Evolutionary conservation across 2,113 vertebrate species (phyloP).

Genomic region (Tragelaphus buxtoni): DNA sequence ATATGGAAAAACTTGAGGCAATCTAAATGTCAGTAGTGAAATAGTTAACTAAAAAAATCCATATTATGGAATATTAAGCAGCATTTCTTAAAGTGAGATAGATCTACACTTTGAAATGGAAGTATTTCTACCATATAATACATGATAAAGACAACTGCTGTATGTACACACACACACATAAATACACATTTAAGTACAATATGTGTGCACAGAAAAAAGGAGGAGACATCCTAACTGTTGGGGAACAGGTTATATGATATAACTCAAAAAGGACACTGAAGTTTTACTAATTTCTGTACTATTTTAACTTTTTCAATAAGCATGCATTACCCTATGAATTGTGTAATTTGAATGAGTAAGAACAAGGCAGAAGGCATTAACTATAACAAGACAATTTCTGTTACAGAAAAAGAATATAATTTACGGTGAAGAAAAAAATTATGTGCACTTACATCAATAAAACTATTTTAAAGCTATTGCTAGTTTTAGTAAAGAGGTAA

Average conservation of each 20-base stretch:
- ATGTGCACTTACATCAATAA: neutral
- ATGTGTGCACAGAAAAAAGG: neutral
- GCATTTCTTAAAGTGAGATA: neutral
- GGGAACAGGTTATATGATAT: neutral
- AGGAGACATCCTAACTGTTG: neutral
- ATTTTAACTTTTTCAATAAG: conserved; percentile 8
- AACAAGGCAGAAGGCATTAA: neutral
- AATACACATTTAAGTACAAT: neutral
- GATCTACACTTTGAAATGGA: neutral
- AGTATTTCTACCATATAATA: neutral
- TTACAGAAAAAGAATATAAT: neutral
- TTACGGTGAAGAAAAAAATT: neutral
- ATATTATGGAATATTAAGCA: neutral
- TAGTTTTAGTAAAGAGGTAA: conserved; percentile 1
- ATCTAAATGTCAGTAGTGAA: neutral
- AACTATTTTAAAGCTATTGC: conserved; percentile 8
- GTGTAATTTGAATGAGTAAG: neutral
- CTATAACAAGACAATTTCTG: neutral
- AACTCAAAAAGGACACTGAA: neutral
- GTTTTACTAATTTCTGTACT: neutral
- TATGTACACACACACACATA: neutral
- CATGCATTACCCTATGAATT: neutral
- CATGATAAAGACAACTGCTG: neutral
- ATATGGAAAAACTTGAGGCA: neutral
- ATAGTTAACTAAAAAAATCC: neutral